Evolutionary conservation across 2,888 invertebrate genomes (phyloP), one percentile per base, ranked within the genome.

Genomic region (Melinopterus prodromus): DNA sequence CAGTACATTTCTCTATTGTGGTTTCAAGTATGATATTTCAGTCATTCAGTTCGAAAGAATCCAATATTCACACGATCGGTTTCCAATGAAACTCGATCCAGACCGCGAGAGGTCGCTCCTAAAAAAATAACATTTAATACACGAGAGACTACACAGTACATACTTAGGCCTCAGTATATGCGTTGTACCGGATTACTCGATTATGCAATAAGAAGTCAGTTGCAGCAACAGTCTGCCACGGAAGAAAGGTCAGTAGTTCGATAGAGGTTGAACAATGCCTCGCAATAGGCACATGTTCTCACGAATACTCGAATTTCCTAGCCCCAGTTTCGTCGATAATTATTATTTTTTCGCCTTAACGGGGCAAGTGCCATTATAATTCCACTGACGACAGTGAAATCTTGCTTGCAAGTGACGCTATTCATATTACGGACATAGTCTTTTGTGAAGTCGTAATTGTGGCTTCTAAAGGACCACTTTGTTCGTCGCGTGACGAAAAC

Each of bases 161-260:
- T 26, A 69, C 76, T 15, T 36, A 77, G 37, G 74, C n/a, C 26
- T 36, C 26, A 26, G n/a, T 35, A 37, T 15, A 36, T 74, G 74
- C 74, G 74, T 74, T 35, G 74, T 74, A 74, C 75, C 53, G 70
- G 71, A 75, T 71, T 16, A 70, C 80, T 74, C 70, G 80, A 81
- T 77, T 74, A 77, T 72, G 36, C 80, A 81, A 80, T 80, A 81
- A 80, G 78, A 77, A 81, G 53, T 77, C 79, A 77, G 81, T 84
- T 84, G 82, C 53, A 9, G 53, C 85, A 82, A 82, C 74, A 74
- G 12, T n/a, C 74, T 26, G 71, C 71, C 35, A 26, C 16, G 82
- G 84, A 77, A 78, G 81, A 87, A 87, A 87, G 87, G 87, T 87
- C 87, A 87, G 84, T 86, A 86, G 87, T 87, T 87, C 87, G 86